A percentile compares a stretch with the other conserved stretches of the same genome.
Evolutionary conservation across 2,113 vertebrate species (phyloP).

Genomic region (Psittacara wagleri): DNA sequence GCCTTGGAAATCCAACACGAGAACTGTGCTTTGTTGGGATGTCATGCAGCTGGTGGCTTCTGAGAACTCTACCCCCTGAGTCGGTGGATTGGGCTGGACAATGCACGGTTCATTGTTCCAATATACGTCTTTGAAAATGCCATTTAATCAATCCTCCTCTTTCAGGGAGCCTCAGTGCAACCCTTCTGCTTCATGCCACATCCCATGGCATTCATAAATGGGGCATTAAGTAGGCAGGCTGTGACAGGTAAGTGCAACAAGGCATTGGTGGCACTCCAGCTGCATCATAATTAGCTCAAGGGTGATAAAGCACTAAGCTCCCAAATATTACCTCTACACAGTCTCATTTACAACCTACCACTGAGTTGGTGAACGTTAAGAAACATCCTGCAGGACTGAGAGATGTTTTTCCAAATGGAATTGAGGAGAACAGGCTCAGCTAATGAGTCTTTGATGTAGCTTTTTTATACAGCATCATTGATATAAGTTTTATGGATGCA

Average conservation of each 20-base stretch:
- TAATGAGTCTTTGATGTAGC: constrained; percentile 56
- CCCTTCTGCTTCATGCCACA: background rate
- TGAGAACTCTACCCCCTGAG: background rate
- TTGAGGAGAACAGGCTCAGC: constrained; percentile 5
- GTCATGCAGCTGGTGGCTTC: background rate
- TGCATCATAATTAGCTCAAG: constrained; percentile 1
- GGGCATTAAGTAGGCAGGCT: background rate
- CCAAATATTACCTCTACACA: background rate
- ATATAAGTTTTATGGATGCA: constrained; percentile 66
- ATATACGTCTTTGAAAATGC: background rate
- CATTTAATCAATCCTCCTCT: background rate
- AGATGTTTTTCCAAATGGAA: constrained; percentile 49
- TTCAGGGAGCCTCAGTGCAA: background rate
- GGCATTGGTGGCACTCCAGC: background rate
- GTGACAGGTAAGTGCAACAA: background rate
- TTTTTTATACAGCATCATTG: constrained; percentile 64
- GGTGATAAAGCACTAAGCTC: background rate
- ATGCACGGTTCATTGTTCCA: background rate
- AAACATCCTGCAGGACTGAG: constrained; percentile 24
- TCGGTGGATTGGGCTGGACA: background rate
- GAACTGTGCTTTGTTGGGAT: background rate
- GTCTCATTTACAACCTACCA: constrained; percentile 6
- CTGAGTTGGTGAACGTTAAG: background rate
- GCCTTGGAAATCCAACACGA: background rate
- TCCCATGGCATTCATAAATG: background rate